Base-by-base conservation (phyloP, 2,113 vertebrate species). In the Myrmecophaga tridactyla region DNA sequence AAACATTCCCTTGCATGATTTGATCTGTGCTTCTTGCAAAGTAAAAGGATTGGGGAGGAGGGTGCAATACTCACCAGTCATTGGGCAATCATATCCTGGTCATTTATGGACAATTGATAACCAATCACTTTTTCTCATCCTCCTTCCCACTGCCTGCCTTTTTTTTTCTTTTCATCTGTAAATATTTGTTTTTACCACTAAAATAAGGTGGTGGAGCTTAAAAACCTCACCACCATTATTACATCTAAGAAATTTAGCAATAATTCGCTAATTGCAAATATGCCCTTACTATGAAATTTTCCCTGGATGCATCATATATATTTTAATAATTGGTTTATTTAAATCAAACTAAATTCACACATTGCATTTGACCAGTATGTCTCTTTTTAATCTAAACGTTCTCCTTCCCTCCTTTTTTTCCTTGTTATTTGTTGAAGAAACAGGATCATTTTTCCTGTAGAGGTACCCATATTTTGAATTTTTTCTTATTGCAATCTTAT, bases 261-360 rank as follows among this genome's bases (percentile, higher is more conserved):
- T 41, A 86, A 70, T 92, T 56, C 31, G 60, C 95, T 70, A 90
- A 31, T 76, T 69, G 31, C 5, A 92, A 92, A 56, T 82, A 62
- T 39, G 8, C 21, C 25, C 41, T 72, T 65, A 65, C 36, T 60
- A 62, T 53, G 63, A 90, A 56, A 87, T 46, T 77, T 76, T 77
- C 34, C 34, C 5, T 82, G 36, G 77, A 73, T 41, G 39, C 69
- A 31, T 65, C 10, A 34, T n/a, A 73, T 23, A 67, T 34, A 46
- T 41, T 36, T 63, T 46, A 31, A 94, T 77, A 81, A 60, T 31
- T 51, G 60, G 7, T 56, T 86, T 72, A 23, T 58, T 86, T 34
- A 80, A 85, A 58, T 85, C 31, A 80, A 48, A 63, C 41, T 90
- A 82, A 20, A 27, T 23, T 18, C 36, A 39, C 3, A 7, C 27